phyloP scores from a whole-genome alignment of 2,888 invertebrate genomes.

The Sthenelais limicola region DNA sequence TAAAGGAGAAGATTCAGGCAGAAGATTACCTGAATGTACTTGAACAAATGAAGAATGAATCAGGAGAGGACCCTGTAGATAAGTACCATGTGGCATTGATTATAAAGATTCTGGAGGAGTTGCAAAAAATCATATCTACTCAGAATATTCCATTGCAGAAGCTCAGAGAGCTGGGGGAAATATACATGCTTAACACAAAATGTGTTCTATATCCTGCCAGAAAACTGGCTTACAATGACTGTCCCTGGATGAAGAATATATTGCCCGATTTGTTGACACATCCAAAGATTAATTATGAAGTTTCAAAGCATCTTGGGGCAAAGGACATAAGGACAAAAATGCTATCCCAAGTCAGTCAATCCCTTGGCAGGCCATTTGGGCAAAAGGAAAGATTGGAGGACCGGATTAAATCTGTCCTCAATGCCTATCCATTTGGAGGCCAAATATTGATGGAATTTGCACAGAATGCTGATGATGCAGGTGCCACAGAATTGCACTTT shows the following conservation, averaged over 20 bases:
- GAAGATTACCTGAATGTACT: background rate
- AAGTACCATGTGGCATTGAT: too few relatives aligned
- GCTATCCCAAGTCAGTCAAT: conserved; percentile 2
- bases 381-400: background rate
- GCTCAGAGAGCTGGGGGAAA: too few relatives aligned
- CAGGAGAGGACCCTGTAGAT: background rate
- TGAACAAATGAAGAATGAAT: background rate
- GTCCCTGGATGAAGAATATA: background rate
- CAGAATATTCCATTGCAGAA: background rate
- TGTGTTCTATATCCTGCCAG: background rate
- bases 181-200: background rate
- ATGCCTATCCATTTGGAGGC: background rate
- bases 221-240: background rate
- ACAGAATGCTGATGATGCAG: background rate
- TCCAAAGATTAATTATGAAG: background rate
- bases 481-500: conserved; percentile 16
- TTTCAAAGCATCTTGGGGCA: conserved; percentile 1
- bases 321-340: background rate
- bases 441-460: background rate
- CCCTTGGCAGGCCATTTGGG: background rate
- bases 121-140: background rate
- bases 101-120: too few relatives aligned
- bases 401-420: background rate
- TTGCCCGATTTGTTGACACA: background rate
- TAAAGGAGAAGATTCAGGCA: background rate